Evolutionary conservation across 2,888 invertebrate genomes (phyloP).

Genomic region (Himalopsyche tibetana): DNA sequence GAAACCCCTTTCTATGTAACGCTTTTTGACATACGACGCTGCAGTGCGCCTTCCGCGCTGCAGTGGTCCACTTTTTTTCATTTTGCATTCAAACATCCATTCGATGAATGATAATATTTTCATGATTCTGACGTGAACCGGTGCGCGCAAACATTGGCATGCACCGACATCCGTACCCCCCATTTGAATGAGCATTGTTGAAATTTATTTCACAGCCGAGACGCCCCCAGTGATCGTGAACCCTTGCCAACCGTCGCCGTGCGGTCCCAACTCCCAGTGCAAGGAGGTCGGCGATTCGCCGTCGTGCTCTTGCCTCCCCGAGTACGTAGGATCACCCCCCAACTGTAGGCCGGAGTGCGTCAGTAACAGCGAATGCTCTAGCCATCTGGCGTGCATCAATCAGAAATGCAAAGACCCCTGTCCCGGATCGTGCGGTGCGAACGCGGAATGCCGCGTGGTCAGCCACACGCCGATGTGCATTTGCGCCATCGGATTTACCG

Average conservation of each 20-base stretch:
- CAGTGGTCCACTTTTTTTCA: neutral
- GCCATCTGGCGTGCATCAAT: slow-evolving; percentile 82
- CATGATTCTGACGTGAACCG: neutral
- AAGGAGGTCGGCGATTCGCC: slow-evolving; percentile 79
- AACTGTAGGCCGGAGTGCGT: slow-evolving; percentile 86
- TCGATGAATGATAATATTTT: slow-evolving; percentile 24
- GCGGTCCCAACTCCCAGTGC: slow-evolving; percentile 82
- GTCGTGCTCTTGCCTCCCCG: slow-evolving; percentile 83
- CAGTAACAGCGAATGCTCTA: slow-evolving; percentile 83
- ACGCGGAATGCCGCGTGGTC: slow-evolving; percentile 84
- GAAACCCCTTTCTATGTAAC: neutral
- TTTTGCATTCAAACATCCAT: slow-evolving; percentile 11
- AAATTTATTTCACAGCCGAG: slow-evolving; percentile 69
- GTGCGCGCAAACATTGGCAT: neutral
- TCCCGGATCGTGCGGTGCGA: slow-evolving; percentile 81
- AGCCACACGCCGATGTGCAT: slow-evolving; percentile 84
- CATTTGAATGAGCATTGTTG: slow-evolving; percentile 44
- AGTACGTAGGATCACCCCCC: slow-evolving; percentile 82
- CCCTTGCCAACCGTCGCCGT: slow-evolving; percentile 83
- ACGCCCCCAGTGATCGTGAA: slow-evolving; percentile 72
- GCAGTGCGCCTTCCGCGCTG: slow-evolving; percentile 25
- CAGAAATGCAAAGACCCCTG: slow-evolving; percentile 87
- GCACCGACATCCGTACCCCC: neutral
- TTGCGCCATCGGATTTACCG: slow-evolving; percentile 81
- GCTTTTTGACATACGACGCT: neutral